phyloP scores from a whole-genome alignment of 2,113 vertebrate species.

The Pluvianellus socialis region DNA sequence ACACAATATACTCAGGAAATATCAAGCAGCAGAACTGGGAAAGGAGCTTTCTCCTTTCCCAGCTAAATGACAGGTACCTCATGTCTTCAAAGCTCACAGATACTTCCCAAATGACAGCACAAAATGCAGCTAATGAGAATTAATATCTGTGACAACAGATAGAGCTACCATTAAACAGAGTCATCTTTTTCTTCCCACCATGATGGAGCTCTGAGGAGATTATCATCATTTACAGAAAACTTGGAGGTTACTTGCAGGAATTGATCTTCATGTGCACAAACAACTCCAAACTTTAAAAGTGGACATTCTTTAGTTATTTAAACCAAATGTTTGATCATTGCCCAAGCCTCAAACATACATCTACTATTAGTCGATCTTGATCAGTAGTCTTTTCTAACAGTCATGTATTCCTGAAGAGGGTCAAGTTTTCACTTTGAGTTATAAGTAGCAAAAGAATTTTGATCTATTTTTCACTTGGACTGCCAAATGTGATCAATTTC shows the following conservation, averaged over 20 bases:
- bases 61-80: background rate
- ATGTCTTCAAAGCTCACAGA: background rate
- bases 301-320: background rate
- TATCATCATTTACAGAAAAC: background rate
- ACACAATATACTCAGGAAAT: background rate
- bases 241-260: background rate
- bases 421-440: background rate
- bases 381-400: background rate
- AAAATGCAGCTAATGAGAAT: background rate
- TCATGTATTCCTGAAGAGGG: rapidly evolving
- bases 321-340: background rate
- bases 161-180: background rate
- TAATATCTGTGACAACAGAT: background rate
- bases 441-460: background rate
- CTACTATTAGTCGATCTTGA: background rate
- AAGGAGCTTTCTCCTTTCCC: background rate
- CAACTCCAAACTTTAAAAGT: background rate
- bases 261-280: background rate
- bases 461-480: background rate
- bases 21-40: background rate
- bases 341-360: background rate
- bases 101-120: background rate
- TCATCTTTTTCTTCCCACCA: background rate
- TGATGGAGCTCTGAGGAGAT: background rate
- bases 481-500: background rate